A percentile compares a stretch with the other conserved stretches of the same genome.
Evolutionary conservation across 2,797 vertebrate genomes (phyloP).

Genomic region (Mormyrops attenuatus): DNA sequence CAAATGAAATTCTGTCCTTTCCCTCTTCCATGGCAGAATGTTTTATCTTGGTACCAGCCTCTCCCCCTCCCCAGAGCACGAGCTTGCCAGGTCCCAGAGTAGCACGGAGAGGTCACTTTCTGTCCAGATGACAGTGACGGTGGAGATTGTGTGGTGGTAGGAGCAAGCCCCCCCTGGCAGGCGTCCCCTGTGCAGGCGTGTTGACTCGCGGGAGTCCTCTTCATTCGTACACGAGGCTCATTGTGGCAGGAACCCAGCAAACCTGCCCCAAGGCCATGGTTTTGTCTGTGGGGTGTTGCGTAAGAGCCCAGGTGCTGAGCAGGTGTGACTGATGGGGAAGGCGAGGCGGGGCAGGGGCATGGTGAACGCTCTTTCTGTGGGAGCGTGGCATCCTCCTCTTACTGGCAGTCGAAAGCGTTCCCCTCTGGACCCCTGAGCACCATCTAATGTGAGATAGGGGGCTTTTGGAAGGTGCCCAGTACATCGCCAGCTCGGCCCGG

Average conservation of each 20-base stretch:
- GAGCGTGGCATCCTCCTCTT: neutral
- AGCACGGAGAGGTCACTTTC: neutral
- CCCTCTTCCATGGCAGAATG: slow-evolving; percentile 8
- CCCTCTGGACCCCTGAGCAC: neutral
- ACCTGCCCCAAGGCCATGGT: neutral
- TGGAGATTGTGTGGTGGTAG: neutral
- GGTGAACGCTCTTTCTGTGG: neutral
- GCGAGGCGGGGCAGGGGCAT: neutral
- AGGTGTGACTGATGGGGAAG: neutral
- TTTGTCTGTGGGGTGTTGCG: neutral
- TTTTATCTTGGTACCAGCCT: neutral
- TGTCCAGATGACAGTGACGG: neutral
- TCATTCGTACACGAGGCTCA: neutral
- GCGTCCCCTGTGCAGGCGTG: neutral
- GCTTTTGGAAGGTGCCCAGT: neutral
- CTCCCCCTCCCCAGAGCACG: neutral
- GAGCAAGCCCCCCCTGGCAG: neutral
- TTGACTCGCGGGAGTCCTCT: neutral
- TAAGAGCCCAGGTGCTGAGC: slow-evolving; percentile 6
- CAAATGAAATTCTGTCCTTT: slow-evolving; percentile 8
- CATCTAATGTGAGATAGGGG: neutral
- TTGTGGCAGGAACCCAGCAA: neutral
- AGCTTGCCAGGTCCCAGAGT: neutral
- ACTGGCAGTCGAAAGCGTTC: neutral
- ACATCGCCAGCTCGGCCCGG: neutral